A percentile compares a stretch with the other conserved stretches of the same genome.
These are phyloP conservation scores for Crioceris asparagi DNA, from an alignment of 2,888 invertebrate species.

Conservation along the genomic window DNA sequence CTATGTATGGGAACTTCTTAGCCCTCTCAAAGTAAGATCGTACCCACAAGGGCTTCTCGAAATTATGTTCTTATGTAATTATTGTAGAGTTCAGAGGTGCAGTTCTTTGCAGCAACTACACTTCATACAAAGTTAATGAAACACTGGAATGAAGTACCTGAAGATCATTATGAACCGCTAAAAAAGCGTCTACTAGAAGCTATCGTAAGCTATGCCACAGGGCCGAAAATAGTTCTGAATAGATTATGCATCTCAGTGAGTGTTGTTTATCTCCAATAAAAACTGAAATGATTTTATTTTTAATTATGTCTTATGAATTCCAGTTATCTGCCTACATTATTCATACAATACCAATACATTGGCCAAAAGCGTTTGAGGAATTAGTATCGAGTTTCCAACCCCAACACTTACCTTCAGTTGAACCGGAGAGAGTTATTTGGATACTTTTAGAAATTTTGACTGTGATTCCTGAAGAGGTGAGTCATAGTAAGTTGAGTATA, in stretches of 20 bases:
- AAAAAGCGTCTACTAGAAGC: conserved; percentile 68
- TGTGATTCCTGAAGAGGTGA: conserved; percentile 81
- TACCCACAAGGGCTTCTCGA: not conserved
- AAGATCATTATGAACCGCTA: conserved; percentile 64
- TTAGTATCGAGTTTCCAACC: conserved; percentile 47
- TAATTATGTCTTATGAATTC: conserved; percentile 22
- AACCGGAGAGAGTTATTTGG: conserved; percentile 49
- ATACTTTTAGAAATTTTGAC: conserved; percentile 73
- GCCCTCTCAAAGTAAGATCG: conserved; percentile 60
- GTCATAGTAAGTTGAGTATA: too few species aligned
- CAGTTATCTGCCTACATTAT: conserved; percentile 78
- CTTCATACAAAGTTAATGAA: conserved; percentile 80
- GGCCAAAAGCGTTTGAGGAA: conserved; percentile 62
- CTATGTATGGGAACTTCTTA: conserved; percentile 82
- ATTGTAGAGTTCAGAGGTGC: conserved; percentile 72
- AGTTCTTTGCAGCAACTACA: conserved; percentile 89
- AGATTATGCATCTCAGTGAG: conserved; percentile 80
- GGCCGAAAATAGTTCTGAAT: conserved; percentile 77
- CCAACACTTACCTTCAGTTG: conserved; percentile 46
- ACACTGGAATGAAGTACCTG: conserved; percentile 79
- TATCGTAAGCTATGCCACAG: conserved; percentile 64
- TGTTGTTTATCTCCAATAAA: conserved; percentile 16
- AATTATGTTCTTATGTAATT: conserved; percentile 1
- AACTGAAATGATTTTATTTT: not conserved
- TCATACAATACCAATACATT: conserved; percentile 48